A percentile compares a stretch with the other conserved stretches of the same genome.
phyloP scores from a whole-genome alignment of 2,113 vertebrate species.

The Vidua chalybeata region DNA sequence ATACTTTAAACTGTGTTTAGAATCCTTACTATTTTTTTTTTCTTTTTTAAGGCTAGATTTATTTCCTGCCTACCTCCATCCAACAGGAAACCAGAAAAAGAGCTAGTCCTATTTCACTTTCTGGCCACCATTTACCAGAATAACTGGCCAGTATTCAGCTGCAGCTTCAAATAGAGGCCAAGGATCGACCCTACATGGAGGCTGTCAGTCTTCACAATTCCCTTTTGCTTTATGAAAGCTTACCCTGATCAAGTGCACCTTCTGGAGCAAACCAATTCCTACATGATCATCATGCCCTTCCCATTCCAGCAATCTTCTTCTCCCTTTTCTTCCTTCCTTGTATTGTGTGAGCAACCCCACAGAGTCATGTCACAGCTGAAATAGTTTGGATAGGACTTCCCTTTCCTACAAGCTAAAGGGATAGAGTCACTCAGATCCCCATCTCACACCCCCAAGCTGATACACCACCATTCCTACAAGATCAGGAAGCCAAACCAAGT shows the following conservation, averaged over 20 bases:
- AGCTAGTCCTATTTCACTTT: neutral
- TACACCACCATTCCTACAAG: neutral
- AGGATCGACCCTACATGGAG: neutral
- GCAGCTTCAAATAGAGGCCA: neutral
- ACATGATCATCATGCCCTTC: neutral
- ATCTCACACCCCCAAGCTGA: neutral
- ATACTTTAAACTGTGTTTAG: neutral
- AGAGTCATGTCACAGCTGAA: neutral
- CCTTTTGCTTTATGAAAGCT: neutral
- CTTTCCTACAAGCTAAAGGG: neutral
- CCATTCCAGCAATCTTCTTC: neutral
- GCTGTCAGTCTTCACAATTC: neutral
- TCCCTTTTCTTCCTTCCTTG: slow-evolving; percentile 35
- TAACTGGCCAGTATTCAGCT: neutral
- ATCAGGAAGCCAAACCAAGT: neutral
- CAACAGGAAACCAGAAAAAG: neutral
- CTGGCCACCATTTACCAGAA: neutral
- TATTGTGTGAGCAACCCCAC: slow-evolving; percentile 24
- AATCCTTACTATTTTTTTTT: neutral
- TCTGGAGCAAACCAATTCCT: neutral
- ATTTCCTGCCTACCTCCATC: neutral
- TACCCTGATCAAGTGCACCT: neutral
- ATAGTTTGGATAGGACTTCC: slow-evolving; percentile 27
- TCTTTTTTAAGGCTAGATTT: neutral
- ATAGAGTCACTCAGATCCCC: neutral